Evolutionary conservation across 2,888 invertebrate species (phyloP).

Genomic region (Polydrusus tereticollis): DNA sequence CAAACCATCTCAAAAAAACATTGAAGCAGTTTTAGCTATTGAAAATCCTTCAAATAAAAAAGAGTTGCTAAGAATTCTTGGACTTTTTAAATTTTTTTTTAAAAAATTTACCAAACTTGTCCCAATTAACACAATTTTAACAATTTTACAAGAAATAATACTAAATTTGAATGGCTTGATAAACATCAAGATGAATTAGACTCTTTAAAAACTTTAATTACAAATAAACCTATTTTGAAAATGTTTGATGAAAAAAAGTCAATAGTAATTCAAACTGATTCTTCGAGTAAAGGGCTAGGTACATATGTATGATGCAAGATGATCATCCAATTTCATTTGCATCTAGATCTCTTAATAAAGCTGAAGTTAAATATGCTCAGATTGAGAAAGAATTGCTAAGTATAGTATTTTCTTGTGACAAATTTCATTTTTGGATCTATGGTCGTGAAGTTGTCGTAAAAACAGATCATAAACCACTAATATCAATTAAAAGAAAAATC

Average conservation of each 20-base stretch:
- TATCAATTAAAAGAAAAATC: too few relatives aligned
- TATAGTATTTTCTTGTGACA: constrained; percentile 52
- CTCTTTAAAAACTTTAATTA: constrained; percentile 5
- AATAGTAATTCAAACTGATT: too few relatives aligned
- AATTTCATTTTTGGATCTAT: constrained; percentile 38
- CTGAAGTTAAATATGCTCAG: constrained; percentile 55
- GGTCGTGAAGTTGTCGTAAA: constrained; percentile 15
- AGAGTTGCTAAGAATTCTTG: constrained; percentile 8
- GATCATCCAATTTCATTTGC: constrained; percentile 50
- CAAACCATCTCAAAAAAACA: constrained; percentile 16
- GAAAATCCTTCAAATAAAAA: constrained; percentile 9
- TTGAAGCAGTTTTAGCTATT: constrained; percentile 8
- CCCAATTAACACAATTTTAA: constrained; percentile 11
- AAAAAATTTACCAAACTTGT: constrained; percentile 17
- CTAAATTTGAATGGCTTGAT: constrained; percentile 30
- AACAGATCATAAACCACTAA: constrained; percentile 47
- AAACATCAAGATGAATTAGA: constrained; percentile 41
- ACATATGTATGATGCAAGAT: too few relatives aligned
- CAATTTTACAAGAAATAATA: constrained; percentile 7
- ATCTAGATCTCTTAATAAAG: constrained; percentile 43
- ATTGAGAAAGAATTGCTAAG: constrained; percentile 61
- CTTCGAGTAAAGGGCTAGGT: too few relatives aligned
- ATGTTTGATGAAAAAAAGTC: constrained; percentile 40
- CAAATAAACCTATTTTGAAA: constrained; percentile 30
- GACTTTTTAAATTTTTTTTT: constrained; percentile 20